Percentiles rank a stretch among this genome's conserved stretches.
These are phyloP conservation scores for Actenoides hombroni DNA, from an alignment of 2,113 vertebrate genomes.

Conservation along the genomic window DNA sequence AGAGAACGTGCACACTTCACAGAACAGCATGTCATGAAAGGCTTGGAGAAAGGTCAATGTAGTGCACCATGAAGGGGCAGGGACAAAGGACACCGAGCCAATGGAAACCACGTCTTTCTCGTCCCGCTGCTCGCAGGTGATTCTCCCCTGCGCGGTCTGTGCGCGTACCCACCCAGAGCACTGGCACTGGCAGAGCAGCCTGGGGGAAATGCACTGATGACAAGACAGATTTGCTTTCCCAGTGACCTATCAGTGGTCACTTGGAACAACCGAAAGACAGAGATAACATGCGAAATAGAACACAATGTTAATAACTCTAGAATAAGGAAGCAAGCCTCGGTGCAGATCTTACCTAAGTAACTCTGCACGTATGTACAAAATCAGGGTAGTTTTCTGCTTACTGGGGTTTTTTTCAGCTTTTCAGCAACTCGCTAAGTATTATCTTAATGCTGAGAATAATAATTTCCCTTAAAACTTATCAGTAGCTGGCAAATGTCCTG, in stretches of 20 bases:
- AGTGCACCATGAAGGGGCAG: background rate
- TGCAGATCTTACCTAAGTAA: background rate
- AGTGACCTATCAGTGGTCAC: background rate
- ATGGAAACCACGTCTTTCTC: background rate
- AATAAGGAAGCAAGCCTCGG: background rate
- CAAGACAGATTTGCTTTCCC: background rate
- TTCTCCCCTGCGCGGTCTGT: background rate
- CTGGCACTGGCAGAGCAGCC: background rate
- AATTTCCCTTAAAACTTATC: background rate
- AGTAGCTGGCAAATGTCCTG: background rate
- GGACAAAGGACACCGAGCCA: background rate
- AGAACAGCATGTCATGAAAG: background rate
- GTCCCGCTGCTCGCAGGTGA: background rate
- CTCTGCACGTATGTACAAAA: background rate
- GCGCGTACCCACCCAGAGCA: background rate
- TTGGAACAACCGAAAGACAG: background rate
- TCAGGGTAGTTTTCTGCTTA: background rate
- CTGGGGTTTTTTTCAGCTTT: background rate
- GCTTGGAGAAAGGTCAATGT: background rate
- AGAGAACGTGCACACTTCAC: rapidly evolving
- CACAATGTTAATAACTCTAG: background rate
- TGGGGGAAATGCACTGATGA: background rate
- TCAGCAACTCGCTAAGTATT: background rate
- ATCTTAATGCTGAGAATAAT: background rate
- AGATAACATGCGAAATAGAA: background rate